Base-by-base conservation (phyloP, 2,888 invertebrate genomes). In the Amiota communis region DNA sequence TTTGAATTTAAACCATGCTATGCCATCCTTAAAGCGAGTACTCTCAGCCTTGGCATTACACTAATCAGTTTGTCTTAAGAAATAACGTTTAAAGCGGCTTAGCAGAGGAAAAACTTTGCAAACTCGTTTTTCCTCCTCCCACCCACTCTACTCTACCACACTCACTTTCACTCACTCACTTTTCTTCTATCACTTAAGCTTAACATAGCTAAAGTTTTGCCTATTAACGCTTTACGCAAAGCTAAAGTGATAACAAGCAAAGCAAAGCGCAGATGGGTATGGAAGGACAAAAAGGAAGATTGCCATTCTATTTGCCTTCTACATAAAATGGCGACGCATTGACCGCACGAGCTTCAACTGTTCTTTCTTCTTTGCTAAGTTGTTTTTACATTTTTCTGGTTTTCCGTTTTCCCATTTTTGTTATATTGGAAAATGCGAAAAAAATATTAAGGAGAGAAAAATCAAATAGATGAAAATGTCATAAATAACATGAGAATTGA, bases 181-280 rank as follows among this genome's bases (percentile, higher is more conserved):
- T 36, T 36, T 6, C 36, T 53, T 13, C 53, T 15, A 53, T 15
- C 53, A n/a, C 13, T 15, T 53, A 15, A n/a, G 53, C 53, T 53
- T 53, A 53, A 53, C 53, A n/a, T 53, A 2, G 17, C 59, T 10
- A 59, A 59, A 59, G 17, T 59, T 59, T 59, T 59, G 59, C 20
- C 59, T 59, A 59, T 59, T 59, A 59, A 59, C 59, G 59, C 59
- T 20, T 20, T 17, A 59, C 23, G 12, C 59, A 20, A 59, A 12
- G 8, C 59, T 59, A 59, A 59, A 59, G 12, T 59, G 59, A 59
- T 59, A 59, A 53, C 53, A 53, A 20, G 59, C 59, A n/a, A 53
- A 53, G 53, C 15, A 36, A 36, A 53, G 53, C 8, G 6, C 12
- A 53, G 15, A 53, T 53, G 15, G 53, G 3, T 17, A n/a, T n/a